These are phyloP conservation scores for Araneus ventricosus DNA, from an alignment of 1,140 invertebrate genomes.

Conservation along the genomic window DNA sequence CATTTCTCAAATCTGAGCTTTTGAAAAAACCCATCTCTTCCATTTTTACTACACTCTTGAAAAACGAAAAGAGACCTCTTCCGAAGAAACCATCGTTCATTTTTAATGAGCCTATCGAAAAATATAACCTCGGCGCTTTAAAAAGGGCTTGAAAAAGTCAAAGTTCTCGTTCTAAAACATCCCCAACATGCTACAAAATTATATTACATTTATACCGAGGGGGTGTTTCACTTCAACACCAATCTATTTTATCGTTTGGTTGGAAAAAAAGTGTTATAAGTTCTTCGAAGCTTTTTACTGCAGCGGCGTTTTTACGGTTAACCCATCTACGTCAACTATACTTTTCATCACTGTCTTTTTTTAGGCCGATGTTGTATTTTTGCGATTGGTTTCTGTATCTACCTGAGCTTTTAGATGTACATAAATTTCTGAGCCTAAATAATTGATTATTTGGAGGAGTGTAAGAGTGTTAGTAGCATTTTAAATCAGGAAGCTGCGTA, in stretches of 20 bases:
- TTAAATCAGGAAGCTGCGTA: too few relatives aligned
- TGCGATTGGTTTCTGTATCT: background rate
- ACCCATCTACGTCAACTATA: background rate
- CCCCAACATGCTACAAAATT: background rate
- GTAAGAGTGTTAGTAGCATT: too few relatives aligned
- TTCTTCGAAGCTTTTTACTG: background rate
- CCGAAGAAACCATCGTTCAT: background rate
- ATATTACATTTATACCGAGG: background rate
- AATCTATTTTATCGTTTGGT: background rate
- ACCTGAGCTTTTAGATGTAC: background rate
- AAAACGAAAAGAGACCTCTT: background rate
- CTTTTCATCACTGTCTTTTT: background rate
- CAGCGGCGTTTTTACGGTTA: background rate
- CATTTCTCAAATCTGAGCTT: background rate
- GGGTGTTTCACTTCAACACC: background rate
- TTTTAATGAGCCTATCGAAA: constrained; percentile 19
- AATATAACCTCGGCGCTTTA: background rate
- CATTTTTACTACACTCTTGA: background rate
- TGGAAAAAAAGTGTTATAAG: background rate
- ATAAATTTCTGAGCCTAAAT: too few relatives aligned
- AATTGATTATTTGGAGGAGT: too few relatives aligned
- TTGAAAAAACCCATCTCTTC: background rate
- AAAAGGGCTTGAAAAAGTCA: background rate
- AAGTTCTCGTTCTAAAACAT: constrained; percentile 4
- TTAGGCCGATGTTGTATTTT: background rate